A percentile compares a stretch with the other conserved stretches of the same genome.
Evolutionary conservation across 2,113 vertebrate species (phyloP).

Genomic region (Dascyllus trimaculatus): DNA sequence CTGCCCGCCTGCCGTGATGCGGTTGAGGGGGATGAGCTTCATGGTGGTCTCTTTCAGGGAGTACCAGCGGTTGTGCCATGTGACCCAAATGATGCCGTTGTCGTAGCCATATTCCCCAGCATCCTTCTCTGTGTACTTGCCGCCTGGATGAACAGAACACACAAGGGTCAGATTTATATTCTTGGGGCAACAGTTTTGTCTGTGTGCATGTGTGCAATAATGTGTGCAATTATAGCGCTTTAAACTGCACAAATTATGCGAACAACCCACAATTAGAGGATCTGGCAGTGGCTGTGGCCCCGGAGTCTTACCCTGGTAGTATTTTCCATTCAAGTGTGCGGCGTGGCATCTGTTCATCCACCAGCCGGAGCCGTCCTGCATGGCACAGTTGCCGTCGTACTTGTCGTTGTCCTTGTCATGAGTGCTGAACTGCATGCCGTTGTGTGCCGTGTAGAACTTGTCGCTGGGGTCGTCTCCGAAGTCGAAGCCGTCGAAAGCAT

Average conservation of each 20-base stretch:
- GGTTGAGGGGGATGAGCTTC: slow-evolving; percentile 94
- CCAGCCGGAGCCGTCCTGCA: slow-evolving; percentile 95
- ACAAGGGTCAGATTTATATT: background rate
- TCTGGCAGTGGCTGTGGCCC: background rate
- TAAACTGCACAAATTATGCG: background rate
- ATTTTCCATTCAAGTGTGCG: slow-evolving; percentile 94
- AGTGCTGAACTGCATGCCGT: slow-evolving; percentile 96
- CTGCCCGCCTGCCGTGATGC: slow-evolving; percentile 84
- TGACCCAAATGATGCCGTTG: slow-evolving; percentile 95
- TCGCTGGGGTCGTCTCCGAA: slow-evolving; percentile 93
- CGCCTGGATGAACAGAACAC: slow-evolving; percentile 81
- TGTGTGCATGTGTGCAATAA: too few relatives aligned
- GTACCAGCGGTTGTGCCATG: slow-evolving; percentile 94
- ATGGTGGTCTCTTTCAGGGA: slow-evolving; percentile 95
- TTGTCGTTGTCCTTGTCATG: slow-evolving; percentile 93
- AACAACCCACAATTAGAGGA: background rate
- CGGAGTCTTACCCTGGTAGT: slow-evolving; percentile 83
- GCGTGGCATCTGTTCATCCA: slow-evolving; percentile 99
- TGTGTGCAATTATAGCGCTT: background rate
- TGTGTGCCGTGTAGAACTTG: slow-evolving; percentile 91
- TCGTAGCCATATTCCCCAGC: slow-evolving; percentile 86
- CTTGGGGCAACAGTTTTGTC: too few relatives aligned
- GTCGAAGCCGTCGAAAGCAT: slow-evolving; percentile 91
- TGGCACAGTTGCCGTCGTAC: slow-evolving; percentile 90
- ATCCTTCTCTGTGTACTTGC: slow-evolving; percentile 87